phyloP scores from a whole-genome alignment of 2,888 invertebrate genomes.

The Coleophora deauratella region DNA sequence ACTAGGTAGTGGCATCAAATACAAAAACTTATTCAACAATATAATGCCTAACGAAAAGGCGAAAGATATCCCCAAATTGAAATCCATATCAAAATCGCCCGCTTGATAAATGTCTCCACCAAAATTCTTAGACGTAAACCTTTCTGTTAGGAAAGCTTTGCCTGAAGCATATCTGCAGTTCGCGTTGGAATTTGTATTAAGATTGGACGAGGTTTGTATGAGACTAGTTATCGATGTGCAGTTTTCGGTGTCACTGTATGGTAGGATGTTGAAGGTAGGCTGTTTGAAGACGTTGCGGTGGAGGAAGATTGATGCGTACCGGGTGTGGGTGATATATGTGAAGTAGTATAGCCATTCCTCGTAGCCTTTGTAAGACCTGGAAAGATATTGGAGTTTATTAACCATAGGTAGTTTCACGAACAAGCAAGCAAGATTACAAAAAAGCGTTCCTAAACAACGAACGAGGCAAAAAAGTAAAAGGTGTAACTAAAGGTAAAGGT shows the following conservation, averaged over 20 bases:
- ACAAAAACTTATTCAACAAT: slow-evolving; percentile 87
- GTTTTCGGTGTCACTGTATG: slow-evolving; percentile 69
- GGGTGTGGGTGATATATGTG: slow-evolving; percentile 84
- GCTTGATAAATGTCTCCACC: slow-evolving; percentile 70
- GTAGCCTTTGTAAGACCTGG: slow-evolving; percentile 84
- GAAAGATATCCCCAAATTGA: slow-evolving; percentile 87
- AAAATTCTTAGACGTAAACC: slow-evolving; percentile 76
- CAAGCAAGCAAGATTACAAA: no score
- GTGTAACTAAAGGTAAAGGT: no score
- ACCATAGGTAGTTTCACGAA: no score
- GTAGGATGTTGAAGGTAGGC: slow-evolving; percentile 65
- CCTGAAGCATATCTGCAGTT: slow-evolving; percentile 82
- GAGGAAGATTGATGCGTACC: slow-evolving; percentile 85
- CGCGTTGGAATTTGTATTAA: slow-evolving; percentile 64
- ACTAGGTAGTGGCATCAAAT: slow-evolving; percentile 87
- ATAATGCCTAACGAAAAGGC: slow-evolving; percentile 88
- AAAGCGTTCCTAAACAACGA: no score
- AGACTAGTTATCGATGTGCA: slow-evolving; percentile 69
- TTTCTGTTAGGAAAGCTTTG: slow-evolving; percentile 80
- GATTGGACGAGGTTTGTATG: slow-evolving; percentile 67
- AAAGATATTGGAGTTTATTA: slow-evolving; percentile 14
- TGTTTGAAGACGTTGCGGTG: slow-evolving; percentile 81
- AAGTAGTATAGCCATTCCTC: slow-evolving; percentile 88
- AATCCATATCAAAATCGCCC: slow-evolving; percentile 79
- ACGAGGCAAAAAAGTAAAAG: no score